Percentiles rank a stretch among this genome's conserved stretches.
These are phyloP conservation scores for Peromyscus melanophrys DNA, from an alignment of 2,797 vertebrate species.

Conservation along the genomic window DNA sequence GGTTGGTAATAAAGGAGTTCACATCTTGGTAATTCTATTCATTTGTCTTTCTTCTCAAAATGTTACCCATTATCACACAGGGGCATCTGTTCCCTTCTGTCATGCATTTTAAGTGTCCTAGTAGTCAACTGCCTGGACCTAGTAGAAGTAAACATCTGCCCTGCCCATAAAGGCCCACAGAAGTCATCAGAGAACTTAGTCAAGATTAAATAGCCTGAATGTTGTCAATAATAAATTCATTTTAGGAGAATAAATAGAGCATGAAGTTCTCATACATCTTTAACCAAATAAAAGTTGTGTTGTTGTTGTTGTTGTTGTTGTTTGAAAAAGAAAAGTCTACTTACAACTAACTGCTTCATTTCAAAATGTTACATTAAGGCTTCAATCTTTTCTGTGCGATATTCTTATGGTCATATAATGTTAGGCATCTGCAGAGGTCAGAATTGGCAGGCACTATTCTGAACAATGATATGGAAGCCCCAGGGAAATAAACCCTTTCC, in stretches of 20 bases:
- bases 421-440: not conserved
- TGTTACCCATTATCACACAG: not conserved
- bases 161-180: not conserved
- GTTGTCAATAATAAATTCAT: slow-evolving; percentile 14
- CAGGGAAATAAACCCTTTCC: not conserved
- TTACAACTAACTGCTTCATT: not conserved
- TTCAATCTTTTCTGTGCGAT: slow-evolving; percentile 17
- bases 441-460: not conserved
- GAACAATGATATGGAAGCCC: not conserved
- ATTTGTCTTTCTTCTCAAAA: slow-evolving; percentile 54
- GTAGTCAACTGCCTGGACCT: not conserved
- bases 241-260: slow-evolving; percentile 38
- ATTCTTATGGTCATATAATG: not conserved
- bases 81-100: not conserved
- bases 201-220: not conserved
- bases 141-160: not conserved
- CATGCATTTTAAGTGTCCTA: not conserved
- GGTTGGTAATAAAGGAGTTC: not conserved
- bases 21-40: slow-evolving; percentile 13
- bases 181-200: not conserved
- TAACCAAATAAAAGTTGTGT: not conserved
- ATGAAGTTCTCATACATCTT: slow-evolving; percentile 16
- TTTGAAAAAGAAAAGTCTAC: not conserved
- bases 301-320: not conserved
- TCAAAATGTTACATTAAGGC: slow-evolving; percentile 37